Base-by-base conservation (phyloP, 2,113 vertebrate species). In the Otolemur garnettii region DNA sequence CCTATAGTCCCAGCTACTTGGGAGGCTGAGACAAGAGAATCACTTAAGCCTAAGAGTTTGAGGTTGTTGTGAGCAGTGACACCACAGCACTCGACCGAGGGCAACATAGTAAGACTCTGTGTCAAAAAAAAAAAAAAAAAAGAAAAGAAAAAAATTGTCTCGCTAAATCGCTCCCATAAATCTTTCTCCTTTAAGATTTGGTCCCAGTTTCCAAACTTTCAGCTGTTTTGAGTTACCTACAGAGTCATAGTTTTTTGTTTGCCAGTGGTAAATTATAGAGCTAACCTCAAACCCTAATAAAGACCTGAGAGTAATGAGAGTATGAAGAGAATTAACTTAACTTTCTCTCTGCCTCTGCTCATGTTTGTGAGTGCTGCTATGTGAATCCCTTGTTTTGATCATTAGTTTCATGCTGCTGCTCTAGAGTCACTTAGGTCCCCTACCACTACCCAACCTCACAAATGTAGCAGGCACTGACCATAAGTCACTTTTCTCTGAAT, bases 401-500 rank as follows among this genome's bases (percentile, higher is more conserved):
- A 86, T 81, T 28, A 42, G 14, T 69, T 53, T 62, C 62, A 18
- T 72, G 59, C 35, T 69, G 28, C 78, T 79, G 35, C 75, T 83
- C 14, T 4, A 13, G 69, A 35, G 80, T 91, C 45, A 79, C 26
- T 19, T 82, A 50, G 30, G 22, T 35, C 77, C 53, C 64, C 35
- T 33, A 79, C 6, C 21, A 35, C 28, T 60, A 4, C 69, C 84
- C 60, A 81, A 6, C n/a, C 79, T 92, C n/a, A 15, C 74, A 66
- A 62, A 30, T 71, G 28, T 13, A 21, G 42, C 24, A 59, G 42
- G 28, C 86, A 38, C 60, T 72, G 60, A 74, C 79, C 57, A 7
- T 38, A 82, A 87, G 64, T 87, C 26, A 22, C 22, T 66, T 90
- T 90, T 78, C 69, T 92, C 53, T 93, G n/a, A 72, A 55, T 87